Evolutionary conservation across 2,888 invertebrate species (phyloP), one percentile per base, ranked within the genome.

Genomic region (Heliconius ethilla): DNA sequence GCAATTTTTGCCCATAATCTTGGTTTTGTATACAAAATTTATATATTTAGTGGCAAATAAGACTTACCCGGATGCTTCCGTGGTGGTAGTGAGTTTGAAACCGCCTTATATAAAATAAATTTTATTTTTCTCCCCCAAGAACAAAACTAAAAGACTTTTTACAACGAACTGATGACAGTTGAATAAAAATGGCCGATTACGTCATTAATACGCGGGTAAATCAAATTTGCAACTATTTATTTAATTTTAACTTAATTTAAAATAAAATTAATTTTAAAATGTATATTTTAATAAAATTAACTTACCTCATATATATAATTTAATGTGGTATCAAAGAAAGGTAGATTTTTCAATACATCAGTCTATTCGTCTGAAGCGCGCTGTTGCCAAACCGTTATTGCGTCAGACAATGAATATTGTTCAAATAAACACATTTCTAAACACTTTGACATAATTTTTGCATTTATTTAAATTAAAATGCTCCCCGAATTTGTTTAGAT

Each of bases 11-110:
- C 22, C 37, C 40, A 25, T 73, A 66, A 9, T 62, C 25, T 67
- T 65, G 22, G 63, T 55, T 79, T 59, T 62, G 51, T 13, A 67
- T 76, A 67, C 59, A 77, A 80, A 77, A 70, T n/a, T n/a, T 66
- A 13, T 78, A 80, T 59, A 37, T 79, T 79, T 80, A 85, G 83
- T 79, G 81, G 82, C 81, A 83, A 82, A 82, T 83, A 73, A 77
- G 79, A 91, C 94, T 92, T 83, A 94, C 94, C 94, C 94, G 94
- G 94, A 93, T 92, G 92, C 93, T 90, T 90, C 93, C 93, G 92
- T 91, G 87, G 89, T 88, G 87, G 84, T 81, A 88, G 89, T 87
- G 86, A 85, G 80, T 85, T 83, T 84, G 85, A 90, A 90, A 89
- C 86, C 88, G 86, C 90, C 89, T 86, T 90, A 89, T 91, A 78